Percentiles rank a stretch among this genome's conserved stretches.
phyloP scores from a whole-genome alignment of 2,888 invertebrate species.

The Drosophila mercatorum region DNA sequence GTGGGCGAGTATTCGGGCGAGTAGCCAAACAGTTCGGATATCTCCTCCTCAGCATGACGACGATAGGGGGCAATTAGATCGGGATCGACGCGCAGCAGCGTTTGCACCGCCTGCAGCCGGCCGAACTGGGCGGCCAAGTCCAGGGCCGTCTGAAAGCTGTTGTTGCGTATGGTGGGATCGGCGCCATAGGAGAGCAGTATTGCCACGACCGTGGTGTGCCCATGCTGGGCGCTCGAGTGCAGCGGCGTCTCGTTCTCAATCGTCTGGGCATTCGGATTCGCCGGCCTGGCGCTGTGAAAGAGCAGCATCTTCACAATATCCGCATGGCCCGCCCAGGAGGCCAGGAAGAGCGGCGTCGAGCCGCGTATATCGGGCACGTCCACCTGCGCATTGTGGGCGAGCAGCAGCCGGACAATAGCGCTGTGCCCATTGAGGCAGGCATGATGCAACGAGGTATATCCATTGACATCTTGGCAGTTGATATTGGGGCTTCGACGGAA shows the following conservation, averaged over 20 bases:
- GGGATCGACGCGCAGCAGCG: conserved; percentile 92
- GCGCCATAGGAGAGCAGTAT: conserved; percentile 93
- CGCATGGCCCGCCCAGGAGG: conserved; percentile 96
- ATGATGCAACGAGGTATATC: conserved; percentile 96
- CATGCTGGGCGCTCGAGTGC: conserved; percentile 96
- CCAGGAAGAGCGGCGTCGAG: conserved; percentile 96
- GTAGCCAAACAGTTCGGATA: conserved; percentile 34
- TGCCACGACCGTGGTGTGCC: conserved; percentile 93
- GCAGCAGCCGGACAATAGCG: conserved; percentile 92
- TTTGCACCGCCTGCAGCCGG: conserved; percentile 92
- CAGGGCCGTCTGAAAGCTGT: conserved; percentile 94
- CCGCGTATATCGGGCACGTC: conserved; percentile 95
- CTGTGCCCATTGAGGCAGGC: conserved; percentile 97
- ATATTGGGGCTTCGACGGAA: conserved; percentile 94
- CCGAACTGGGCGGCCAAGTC: conserved; percentile 97
- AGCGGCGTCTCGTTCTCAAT: conserved; percentile 93
- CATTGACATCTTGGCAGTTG: conserved; percentile 96
- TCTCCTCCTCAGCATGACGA: conserved; percentile 25
- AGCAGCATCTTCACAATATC: conserved; percentile 94
- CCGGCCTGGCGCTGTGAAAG: conserved; percentile 90
- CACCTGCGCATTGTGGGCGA: conserved; percentile 92
- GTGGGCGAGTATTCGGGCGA: conserved; percentile 55
- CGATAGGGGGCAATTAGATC: conserved; percentile 87
- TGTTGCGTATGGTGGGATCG: conserved; percentile 94
- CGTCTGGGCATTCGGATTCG: conserved; percentile 91